Conservation (phyloP, 2,888 invertebrate species). For the Melinopterus prodromus region DNA sequence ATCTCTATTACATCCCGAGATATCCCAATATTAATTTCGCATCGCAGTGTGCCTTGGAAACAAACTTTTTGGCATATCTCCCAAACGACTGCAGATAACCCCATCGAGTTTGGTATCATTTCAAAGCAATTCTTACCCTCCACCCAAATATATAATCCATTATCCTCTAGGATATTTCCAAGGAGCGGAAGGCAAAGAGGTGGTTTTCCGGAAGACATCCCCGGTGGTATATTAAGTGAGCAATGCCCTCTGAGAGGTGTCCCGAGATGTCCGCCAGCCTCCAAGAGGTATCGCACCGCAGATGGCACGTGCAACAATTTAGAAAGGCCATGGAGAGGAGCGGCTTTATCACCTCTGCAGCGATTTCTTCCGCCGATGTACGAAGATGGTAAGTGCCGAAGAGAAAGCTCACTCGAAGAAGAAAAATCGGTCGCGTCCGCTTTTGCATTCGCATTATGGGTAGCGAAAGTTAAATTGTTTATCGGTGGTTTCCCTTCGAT, state of each 20-base stretch:
- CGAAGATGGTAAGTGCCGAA: conserved; percentile 70
- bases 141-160: not conserved
- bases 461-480: conserved; percentile 4
- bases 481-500: not conserved
- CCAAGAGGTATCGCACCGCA: conserved; percentile 79
- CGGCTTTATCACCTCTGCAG: conserved; percentile 82
- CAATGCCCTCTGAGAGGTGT: conserved; percentile 74
- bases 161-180: not conserved
- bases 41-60: not conserved
- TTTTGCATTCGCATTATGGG: conserved; percentile 14
- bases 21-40: not conserved
- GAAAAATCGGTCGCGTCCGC: conserved; percentile 45
- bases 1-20: no score
- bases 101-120: not conserved
- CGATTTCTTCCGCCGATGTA: conserved; percentile 84
- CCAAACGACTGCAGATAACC: not conserved
- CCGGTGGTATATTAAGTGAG: conserved; percentile 52
- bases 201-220: conserved; percentile 45
- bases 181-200: conserved; percentile 37
- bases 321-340: conserved; percentile 79
- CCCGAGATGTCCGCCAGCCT: conserved; percentile 75
- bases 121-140: not conserved
- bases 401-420: not conserved
- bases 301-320: conserved; percentile 92
- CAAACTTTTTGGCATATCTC: not conserved